These are phyloP conservation scores for Sarcophaga bullata DNA, from an alignment of 1,140 invertebrate species.

Conservation along the genomic window DNA sequence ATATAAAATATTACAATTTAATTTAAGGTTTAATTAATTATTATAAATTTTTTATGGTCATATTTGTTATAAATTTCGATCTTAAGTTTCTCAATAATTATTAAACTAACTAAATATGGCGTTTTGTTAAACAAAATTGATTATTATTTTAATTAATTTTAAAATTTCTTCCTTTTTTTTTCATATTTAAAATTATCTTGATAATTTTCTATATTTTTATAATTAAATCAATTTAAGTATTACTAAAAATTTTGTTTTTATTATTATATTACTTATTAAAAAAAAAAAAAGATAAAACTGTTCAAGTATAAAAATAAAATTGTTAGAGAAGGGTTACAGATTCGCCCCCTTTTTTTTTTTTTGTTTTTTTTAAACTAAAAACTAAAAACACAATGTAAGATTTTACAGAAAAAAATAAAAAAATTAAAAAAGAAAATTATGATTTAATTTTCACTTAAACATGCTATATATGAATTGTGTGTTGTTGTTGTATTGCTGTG, in stretches of 20 bases:
- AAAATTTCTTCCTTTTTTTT: constrained; percentile 1
- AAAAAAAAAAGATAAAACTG: constrained; percentile 1
- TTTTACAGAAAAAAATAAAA: constrained; percentile 13
- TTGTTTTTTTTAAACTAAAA: not conserved
- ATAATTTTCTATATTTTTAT: not conserved
- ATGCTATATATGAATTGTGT: constrained; percentile 1
- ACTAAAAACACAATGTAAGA: not conserved
- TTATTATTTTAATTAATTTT: not conserved
- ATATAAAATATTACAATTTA: not conserved
- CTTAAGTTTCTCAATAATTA: constrained; percentile 34
- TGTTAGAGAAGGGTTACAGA: not conserved
- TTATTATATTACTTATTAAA: not conserved
- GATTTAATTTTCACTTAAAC: constrained; percentile 6
- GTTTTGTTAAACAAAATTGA: constrained; percentile 47
- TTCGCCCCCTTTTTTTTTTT: not conserved
- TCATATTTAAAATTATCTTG: not conserved
- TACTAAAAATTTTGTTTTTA: not conserved
- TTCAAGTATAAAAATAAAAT: constrained; percentile 25
- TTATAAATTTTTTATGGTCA: not conserved
- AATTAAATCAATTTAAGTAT: not conserved
- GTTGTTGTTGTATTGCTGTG: not conserved
- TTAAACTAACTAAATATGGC: constrained; percentile 64
- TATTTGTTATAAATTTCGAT: not conserved
- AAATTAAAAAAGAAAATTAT: constrained; percentile 1
- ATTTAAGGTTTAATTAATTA: not conserved